Base-by-base conservation (phyloP, 64 coral and sea anemone genomes). In the Anthopleura sola region DNA sequence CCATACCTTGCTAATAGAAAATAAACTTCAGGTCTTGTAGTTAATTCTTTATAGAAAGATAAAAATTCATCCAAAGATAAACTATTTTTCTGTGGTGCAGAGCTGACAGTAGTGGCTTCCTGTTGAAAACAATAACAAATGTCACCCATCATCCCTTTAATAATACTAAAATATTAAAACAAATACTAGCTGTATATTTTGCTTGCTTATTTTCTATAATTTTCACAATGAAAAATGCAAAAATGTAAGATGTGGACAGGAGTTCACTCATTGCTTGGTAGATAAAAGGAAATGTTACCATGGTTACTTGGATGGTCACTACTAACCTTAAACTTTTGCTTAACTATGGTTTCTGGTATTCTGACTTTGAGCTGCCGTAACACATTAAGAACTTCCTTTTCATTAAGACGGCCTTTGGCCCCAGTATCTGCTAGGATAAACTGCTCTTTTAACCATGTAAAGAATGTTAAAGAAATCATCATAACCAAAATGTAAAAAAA, bases 1-100 rank as follows among this genome's bases (percentile, higher is more conserved):
- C 40, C n/a, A 50, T 91, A 99, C 97, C 97, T 94, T 88, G 97
- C 97, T 71, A 99, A 86, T 86, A 99, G 90, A 82, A 99, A 99
- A 60, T 99, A 99, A 44, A 99, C 88, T 66, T 99, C 97, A 47
- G 97, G 97, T 69, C 97, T 91, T 62, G 97, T 99, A 3, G 97
- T 99, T 55, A 99, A 86, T 82, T 99, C 97, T 87, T 99, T 99
- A 84, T 99, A 99, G 74, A 99, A 89, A 39, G 87, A 92, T 60
- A 99, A 88, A 86, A 99, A 99, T 58, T 94, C 97, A 39, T 99
- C 97, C 78, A 86, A 89, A 60, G 93, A 86, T 90, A 99, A 85
- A 79, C 90, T 92, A 90, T 87, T 99, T 78, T 92, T 95, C 81
- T 99, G 92, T 81, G 97, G 91, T 78, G 79, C 74, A 68, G 92